Percentiles rank a stretch among this genome's conserved stretches.
These are phyloP conservation scores for Gorsachius magnificus DNA, from an alignment of 2,797 vertebrate species.

Conservation along the genomic window DNA sequence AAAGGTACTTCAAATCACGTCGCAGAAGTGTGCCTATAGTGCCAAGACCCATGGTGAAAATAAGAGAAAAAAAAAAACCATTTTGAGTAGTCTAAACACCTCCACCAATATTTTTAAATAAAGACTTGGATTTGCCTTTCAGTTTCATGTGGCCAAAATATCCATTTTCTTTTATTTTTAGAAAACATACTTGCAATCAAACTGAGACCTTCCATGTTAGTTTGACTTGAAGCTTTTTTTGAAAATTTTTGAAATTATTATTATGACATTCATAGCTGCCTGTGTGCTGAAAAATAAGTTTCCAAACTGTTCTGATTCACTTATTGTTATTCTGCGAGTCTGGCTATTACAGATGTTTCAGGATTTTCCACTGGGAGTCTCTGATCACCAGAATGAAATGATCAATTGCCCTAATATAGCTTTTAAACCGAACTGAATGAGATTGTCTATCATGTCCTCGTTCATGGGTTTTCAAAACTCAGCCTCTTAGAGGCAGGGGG, in stretches of 20 bases:
- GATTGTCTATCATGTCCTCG: neutral
- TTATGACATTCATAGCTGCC: neutral
- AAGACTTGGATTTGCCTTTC: neutral
- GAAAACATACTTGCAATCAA: neutral
- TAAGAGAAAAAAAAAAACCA: neutral
- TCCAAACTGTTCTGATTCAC: neutral
- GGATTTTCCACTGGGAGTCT: neutral
- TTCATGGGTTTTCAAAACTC: neutral
- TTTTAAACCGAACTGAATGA: neutral
- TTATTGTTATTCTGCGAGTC: neutral
- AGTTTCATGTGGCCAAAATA: neutral
- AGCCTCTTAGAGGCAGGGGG: neutral
- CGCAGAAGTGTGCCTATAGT: neutral
- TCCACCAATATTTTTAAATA: neutral
- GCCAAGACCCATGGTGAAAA: neutral
- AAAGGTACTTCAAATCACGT: neutral
- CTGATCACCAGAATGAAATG: neutral
- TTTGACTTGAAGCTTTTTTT: neutral
- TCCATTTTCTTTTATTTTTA: neutral
- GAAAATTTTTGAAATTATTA: neutral
- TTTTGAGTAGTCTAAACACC: neutral
- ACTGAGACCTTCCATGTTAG: neutral
- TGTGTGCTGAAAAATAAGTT: neutral
- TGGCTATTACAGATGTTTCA: neutral
- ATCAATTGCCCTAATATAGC: constrained; percentile 38